Evolutionary conservation across 2,888 invertebrate species (phyloP), one percentile per base, ranked within the genome.

Genomic region (Drosophila nigricruria): DNA sequence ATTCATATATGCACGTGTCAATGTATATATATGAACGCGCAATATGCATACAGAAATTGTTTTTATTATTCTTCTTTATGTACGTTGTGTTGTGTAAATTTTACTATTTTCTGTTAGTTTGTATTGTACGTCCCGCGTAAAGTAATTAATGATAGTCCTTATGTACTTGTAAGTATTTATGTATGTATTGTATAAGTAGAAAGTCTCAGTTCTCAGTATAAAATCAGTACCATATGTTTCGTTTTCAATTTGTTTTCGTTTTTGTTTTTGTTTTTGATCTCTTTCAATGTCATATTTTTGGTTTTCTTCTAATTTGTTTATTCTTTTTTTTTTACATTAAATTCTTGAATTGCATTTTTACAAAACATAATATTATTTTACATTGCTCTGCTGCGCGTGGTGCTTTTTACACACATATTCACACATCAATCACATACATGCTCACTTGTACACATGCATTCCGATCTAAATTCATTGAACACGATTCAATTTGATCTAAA

Each of bases 131-230:
- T 75, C 76, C 75, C 57, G 70, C 80, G 79, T 77, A 77, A 80
- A 76, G 80, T 79, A 79, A 74, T 80, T 80, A 68, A 67, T 72
- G 61, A 72, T 81, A 73, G 88, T 87, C 81, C 81, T 81, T 84
- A 76, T 73, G 83, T 86, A 73, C 52, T 62, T 80, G 66, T 82
- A 56, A 63, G 79, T 81, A 64, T 65, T 71, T 58, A 49, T 64
- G 73, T 57, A 49, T 64, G 78, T 79, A 59, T 80, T 81, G 85
- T 85, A 88, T 84, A 89, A 73, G 78, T 83, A 73, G 73, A 76
- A 88, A 84, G 86, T 89, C 86, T 86, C 86, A 88, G 90, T 86
- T 89, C 88, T 86, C 90, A 82, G 85, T 89, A 85, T 88, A 86
- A 89, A 85, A 86, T 89, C 90, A 89, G 90, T 86, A 82, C 86